Conservation (phyloP, 1,140 invertebrate genomes). For the Micrasema longulum region DNA sequence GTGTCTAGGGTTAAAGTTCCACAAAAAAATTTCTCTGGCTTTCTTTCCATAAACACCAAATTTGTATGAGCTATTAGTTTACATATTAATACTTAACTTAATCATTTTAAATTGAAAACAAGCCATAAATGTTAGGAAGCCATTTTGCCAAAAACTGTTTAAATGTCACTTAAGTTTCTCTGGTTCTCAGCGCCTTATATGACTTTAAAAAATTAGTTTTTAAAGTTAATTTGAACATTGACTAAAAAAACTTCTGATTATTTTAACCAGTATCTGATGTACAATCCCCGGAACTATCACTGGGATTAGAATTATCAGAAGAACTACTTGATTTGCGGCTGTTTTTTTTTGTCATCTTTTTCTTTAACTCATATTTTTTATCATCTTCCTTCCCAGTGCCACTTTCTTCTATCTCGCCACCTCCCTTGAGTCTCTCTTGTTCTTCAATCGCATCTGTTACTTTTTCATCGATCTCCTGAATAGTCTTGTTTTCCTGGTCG, state of each 20-base stretch:
- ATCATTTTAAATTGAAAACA: no score
- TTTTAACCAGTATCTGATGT: constrained; percentile 51
- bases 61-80: no score
- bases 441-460: constrained; percentile 22
- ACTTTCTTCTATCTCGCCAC: constrained; percentile 12
- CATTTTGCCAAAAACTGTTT: no score
- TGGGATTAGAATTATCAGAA: constrained; percentile 48
- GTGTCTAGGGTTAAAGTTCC: no score
- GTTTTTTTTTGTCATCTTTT: constrained; percentile 30
- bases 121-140: no score
- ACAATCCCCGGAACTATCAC: constrained; percentile 49
- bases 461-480: constrained; percentile 24
- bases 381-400: constrained; percentile 6
- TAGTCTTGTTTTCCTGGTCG: constrained; percentile 35
- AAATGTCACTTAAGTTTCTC: no score
- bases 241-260: neutral
- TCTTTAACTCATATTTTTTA: neutral
- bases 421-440: constrained; percentile 12
- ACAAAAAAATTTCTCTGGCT: no score
- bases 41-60: no score
- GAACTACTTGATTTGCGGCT: constrained; percentile 48
- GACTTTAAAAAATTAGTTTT: no score
- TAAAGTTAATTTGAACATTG: no score
- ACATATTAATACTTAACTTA: no score
- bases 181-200: no score